These are phyloP conservation scores for Thelaira solivaga DNA, from an alignment of 2,888 invertebrate species.

Conservation along the genomic window DNA sequence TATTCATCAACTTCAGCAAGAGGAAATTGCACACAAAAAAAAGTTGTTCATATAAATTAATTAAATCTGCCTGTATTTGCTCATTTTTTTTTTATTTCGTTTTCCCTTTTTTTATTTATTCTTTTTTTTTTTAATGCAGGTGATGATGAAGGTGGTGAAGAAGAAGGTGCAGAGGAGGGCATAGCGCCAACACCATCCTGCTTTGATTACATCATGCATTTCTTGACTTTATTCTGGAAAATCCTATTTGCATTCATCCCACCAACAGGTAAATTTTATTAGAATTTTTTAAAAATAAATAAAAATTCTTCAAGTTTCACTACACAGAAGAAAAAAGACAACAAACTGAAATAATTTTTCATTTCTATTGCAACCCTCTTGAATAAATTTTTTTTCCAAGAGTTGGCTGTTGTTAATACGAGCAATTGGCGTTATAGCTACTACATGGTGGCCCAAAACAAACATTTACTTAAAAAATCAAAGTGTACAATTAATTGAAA, in stretches of 20 bases:
- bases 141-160: conserved; percentile 78
- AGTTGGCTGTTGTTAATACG: too few relatives aligned
- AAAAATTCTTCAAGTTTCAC: not conserved
- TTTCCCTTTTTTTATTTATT: conserved; percentile 19
- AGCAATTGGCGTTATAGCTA: too few relatives aligned
- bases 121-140: conserved; percentile 28
- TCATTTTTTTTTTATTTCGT: not conserved
- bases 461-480: too few relatives aligned
- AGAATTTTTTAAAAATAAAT: not conserved
- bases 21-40: not conserved
- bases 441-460: too few relatives aligned
- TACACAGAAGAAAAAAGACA: not conserved
- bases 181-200: conserved; percentile 86
- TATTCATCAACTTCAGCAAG: not conserved
- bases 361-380: not conserved
- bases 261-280: conserved; percentile 87
- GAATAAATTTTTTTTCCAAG: too few relatives aligned
- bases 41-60: conserved; percentile 18
- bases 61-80: not conserved
- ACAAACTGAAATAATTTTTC: not conserved
- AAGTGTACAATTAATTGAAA: too few relatives aligned
- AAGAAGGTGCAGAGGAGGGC: conserved; percentile 80
- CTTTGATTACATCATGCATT: conserved; percentile 96
- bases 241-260: conserved; percentile 97
- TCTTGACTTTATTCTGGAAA: conserved; percentile 98